These are phyloP conservation scores for Panzeria rudis DNA, from an alignment of 2,888 invertebrate species.

Conservation along the genomic window DNA sequence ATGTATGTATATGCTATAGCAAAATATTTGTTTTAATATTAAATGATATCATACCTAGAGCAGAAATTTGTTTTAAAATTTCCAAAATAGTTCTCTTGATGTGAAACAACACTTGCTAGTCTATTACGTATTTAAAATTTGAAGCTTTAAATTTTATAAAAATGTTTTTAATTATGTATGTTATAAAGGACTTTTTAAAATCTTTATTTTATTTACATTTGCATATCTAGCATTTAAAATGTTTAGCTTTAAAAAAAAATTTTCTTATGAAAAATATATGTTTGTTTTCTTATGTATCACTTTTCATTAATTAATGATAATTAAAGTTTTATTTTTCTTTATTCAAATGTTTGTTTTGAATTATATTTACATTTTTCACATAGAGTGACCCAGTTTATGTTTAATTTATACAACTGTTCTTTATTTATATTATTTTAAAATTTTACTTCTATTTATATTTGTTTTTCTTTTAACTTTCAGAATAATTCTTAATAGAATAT, in stretches of 20 bases:
- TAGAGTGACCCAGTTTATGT: conserved; percentile 30
- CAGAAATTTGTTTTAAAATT: not conserved
- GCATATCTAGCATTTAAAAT: not conserved
- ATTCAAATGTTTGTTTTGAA: not conserved
- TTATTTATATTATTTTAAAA: conserved; percentile 12
- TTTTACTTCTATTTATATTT: not conserved
- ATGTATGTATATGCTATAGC: not conserved
- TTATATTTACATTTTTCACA: no score
- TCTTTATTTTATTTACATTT: not conserved
- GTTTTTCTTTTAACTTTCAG: conserved; percentile 24
- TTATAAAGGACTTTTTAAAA: not conserved
- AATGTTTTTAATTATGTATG: not conserved
- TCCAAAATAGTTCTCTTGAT: not conserved
- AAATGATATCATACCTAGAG: conserved; percentile 8
- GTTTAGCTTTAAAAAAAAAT: no score
- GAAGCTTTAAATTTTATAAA: not conserved
- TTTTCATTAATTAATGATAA: conserved; percentile 12
- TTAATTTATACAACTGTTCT: not conserved
- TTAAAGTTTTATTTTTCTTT: conserved; percentile 23
- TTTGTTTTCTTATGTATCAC: conserved; percentile 3
- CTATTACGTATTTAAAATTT: not conserved
- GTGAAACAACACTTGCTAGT: not conserved
- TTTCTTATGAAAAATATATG: not conserved
- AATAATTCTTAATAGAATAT: conserved; percentile 27
- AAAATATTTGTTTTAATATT: not conserved